phyloP scores from a whole-genome alignment of 2,797 vertebrate species.

The Rhinatrema bivittatum region DNA sequence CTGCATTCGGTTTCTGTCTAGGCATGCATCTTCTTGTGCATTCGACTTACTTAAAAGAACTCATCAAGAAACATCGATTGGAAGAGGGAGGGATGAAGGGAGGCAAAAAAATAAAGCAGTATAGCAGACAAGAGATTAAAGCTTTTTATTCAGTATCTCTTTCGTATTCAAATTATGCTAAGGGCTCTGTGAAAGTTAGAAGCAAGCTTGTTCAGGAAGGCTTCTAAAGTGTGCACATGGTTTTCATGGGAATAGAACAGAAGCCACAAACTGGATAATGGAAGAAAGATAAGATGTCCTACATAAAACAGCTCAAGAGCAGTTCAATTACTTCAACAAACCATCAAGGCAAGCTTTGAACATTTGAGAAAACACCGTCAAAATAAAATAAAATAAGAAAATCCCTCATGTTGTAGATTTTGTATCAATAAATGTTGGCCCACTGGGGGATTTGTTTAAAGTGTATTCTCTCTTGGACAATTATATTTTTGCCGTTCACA shows the following conservation, averaged over 20 bases:
- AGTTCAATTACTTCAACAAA: slow-evolving; percentile 71
- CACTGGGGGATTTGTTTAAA: slow-evolving; percentile 41
- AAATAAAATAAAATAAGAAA: slow-evolving; percentile 53
- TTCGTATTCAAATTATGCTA: slow-evolving; percentile 75
- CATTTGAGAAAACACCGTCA: slow-evolving; percentile 64
- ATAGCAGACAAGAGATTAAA: slow-evolving; percentile 72
- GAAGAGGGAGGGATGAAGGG: slow-evolving; percentile 59
- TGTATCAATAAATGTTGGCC: slow-evolving; percentile 56
- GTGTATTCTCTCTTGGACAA: slow-evolving; percentile 26
- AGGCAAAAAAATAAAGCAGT: slow-evolving; percentile 50
- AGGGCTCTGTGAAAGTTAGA: slow-evolving; percentile 72
- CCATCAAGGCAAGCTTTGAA: slow-evolving; percentile 70
- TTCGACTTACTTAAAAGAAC: slow-evolving; percentile 61
- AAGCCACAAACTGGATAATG: slow-evolving; percentile 62
- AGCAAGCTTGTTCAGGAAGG: slow-evolving; percentile 68
- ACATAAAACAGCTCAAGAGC: slow-evolving; percentile 72
- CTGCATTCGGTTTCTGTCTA: slow-evolving; percentile 33
- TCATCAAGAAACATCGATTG: slow-evolving; percentile 63
- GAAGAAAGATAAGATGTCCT: slow-evolving; percentile 75
- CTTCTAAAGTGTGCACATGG: slow-evolving; percentile 66
- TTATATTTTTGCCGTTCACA: too few species aligned
- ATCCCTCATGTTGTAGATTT: slow-evolving; percentile 55
- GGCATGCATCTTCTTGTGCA: slow-evolving; percentile 45
- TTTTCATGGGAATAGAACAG: slow-evolving; percentile 72
- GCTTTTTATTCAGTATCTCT: slow-evolving; percentile 75